phyloP scores from a whole-genome alignment of 2,888 invertebrate genomes.

The Cryptosula pallasiana region DNA sequence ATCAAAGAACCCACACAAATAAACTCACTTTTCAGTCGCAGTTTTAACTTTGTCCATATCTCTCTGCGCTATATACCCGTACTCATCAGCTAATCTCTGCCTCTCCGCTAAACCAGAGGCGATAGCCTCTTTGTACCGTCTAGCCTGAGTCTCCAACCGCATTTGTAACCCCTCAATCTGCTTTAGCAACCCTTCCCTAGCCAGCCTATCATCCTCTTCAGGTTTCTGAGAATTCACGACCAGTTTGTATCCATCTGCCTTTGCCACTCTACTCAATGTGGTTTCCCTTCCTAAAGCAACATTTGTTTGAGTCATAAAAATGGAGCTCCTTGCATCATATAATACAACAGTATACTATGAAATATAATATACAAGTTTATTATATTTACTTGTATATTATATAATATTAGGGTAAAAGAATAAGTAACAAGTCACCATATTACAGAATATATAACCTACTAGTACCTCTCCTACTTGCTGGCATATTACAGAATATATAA shows the following conservation, averaged over 20 bases:
- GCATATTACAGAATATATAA: too few relatives aligned
- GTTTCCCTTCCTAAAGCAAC: neutral
- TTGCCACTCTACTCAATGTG: neutral
- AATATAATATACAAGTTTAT: too few relatives aligned
- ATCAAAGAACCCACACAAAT: too few relatives aligned
- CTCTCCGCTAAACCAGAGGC: constrained; percentile 51
- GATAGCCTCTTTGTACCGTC: constrained; percentile 46
- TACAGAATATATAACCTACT: too few relatives aligned
- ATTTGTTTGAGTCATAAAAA: too few relatives aligned
- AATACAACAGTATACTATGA: too few relatives aligned
- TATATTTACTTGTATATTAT: too few relatives aligned
- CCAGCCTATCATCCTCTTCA: constrained; percentile 17
- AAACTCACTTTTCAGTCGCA: constrained; percentile 47
- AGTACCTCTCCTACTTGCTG: too few relatives aligned
- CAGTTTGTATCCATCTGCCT: constrained; percentile 1
- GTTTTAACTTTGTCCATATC: constrained; percentile 51
- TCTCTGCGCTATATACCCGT: constrained; percentile 45
- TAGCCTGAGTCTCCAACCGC: constrained; percentile 51
- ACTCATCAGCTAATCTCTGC: constrained; percentile 49
- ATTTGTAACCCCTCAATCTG: constrained; percentile 27
- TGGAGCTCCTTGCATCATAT: too few relatives aligned
- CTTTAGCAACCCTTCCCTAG: neutral
- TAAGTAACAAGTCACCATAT: too few relatives aligned
- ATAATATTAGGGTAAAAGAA: too few relatives aligned
- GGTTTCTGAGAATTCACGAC: constrained; percentile 1